A percentile compares a stretch with the other conserved stretches of the same genome.
Conservation (phyloP, 2,113 vertebrate species). For the Bolborhynchus lineola region DNA sequence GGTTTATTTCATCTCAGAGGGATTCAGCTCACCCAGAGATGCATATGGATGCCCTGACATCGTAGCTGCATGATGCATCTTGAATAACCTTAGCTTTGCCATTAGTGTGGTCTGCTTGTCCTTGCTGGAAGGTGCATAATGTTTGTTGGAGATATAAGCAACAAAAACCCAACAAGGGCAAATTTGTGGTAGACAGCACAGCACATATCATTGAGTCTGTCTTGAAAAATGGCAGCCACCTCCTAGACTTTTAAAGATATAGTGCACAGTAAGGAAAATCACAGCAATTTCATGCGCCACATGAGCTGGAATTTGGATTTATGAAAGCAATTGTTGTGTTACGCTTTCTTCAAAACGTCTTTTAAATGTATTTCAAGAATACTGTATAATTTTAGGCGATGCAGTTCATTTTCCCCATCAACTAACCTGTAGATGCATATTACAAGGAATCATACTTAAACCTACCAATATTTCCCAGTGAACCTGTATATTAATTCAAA, state of each 20-base stretch:
- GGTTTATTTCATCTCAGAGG: not conserved
- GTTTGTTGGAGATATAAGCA: not conserved
- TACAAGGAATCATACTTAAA: conserved; percentile 22
- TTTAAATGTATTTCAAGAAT: not conserved
- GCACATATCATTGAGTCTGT: not conserved
- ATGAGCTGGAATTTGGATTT: not conserved
- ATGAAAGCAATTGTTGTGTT: not conserved
- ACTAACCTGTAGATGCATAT: not conserved
- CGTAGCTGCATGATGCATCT: not conserved
- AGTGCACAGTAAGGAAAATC: conserved; percentile 14
- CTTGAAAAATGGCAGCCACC: not conserved
- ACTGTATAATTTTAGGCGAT: conserved; percentile 5
- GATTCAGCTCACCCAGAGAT: not conserved
- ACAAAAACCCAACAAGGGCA: not conserved
- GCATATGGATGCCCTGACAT: not conserved
- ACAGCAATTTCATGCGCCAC: not conserved
- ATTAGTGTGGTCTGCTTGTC: not conserved
- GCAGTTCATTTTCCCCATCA: not conserved
- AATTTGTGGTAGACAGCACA: not conserved
- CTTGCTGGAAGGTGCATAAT: not conserved
- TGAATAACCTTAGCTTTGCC: not conserved
- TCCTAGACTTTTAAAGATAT: not conserved
- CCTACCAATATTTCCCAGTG: conserved; percentile 25
- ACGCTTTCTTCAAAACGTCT: not conserved
- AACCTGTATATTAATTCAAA: conserved; percentile 54